Base-by-base conservation (phyloP, 2,113 vertebrate species). In the Helogale parvula region DNA sequence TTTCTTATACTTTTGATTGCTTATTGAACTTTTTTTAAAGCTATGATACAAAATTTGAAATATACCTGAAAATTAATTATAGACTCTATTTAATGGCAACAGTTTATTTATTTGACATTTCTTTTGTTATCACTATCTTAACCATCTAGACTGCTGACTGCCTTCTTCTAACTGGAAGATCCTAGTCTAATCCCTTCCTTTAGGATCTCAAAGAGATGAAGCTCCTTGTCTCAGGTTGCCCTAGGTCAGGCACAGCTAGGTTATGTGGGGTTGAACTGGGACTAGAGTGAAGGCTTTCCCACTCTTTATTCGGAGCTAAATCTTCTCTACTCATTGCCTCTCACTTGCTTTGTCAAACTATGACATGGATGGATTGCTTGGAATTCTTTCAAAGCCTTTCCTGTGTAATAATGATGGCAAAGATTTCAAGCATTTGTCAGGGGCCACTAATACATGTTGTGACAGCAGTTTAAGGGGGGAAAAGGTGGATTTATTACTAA, bases 371-470 rank as follows among this genome's bases (percentile, higher is more conserved):
- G 33, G 90, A 98, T 98, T 94, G 77, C 85, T 96, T 97, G 97
- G 97, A 97, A 95, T 97, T 96, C 80, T 74, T 97, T 98, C 85
- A 94, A 72, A 98, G 71, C 38, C 97, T 97, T 98, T 98, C 82
- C 77, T 71, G 0, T 88, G 79, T 87, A 90, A 79, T 97, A 97
- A 74, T 92, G 97, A 98, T 94, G 96, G 74, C 96, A 74, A 93
- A 97, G 95, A 95, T 90, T 92, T 97, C 83, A 93, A 86, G 45
- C 96, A 89, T 98, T 98, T 98, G 83, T 98, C 96, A 93, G 11
- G 4, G 95, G n/a, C 16, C 96, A 90, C 96, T 94, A 77, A 92
- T 89, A 90, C 80, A 35, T 96, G 94, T 90, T 94, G 88, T 94
- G 96, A 95, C 93, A 95, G 90, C 94, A 97, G 89, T 96, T 95